Evolutionary conservation across 2,113 vertebrate genomes (phyloP).

Genomic region (Megalops atlanticus): DNA sequence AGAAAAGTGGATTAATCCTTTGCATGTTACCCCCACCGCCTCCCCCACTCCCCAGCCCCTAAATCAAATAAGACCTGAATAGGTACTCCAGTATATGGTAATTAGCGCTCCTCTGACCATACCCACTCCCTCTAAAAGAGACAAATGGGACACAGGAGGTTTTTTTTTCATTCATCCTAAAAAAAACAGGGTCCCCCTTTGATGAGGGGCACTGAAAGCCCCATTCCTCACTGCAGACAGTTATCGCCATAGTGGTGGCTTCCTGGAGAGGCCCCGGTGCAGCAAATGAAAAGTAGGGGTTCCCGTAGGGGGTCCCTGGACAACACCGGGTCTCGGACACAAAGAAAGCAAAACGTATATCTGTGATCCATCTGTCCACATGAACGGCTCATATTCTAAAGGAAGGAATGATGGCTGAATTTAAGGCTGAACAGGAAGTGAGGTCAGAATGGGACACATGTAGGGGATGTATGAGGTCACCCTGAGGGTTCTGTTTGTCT

Average conservation of each 20-base stretch:
- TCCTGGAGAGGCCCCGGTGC: conserved; percentile 51
- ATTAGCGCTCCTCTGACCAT: conserved; percentile 60
- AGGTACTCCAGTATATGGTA: conserved; percentile 64
- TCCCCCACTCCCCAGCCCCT: conserved; percentile 48
- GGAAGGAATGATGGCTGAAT: not conserved
- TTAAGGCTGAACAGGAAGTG: not conserved
- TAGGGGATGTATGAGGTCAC: no score
- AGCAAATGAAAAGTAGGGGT: conserved; percentile 56
- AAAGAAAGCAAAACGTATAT: conserved; percentile 19
- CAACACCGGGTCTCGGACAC: conserved; percentile 54
- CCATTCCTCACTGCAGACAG: conserved; percentile 62
- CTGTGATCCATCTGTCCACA: conserved; percentile 3
- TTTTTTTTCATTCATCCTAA: not conserved
- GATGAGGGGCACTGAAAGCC: conserved; percentile 57
- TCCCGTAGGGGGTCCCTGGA: conserved; percentile 52
- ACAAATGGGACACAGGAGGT: conserved; percentile 42
- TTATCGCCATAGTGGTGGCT: conserved; percentile 63
- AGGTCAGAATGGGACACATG: not conserved
- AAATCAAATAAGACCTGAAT: conserved; percentile 70
- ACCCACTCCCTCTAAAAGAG: conserved; percentile 28
- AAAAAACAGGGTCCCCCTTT: conserved; percentile 55
- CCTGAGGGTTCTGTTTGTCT: not conserved
- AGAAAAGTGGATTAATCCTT: conserved; percentile 59
- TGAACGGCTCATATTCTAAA: not conserved
- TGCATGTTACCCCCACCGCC: conserved; percentile 52